Base-by-base conservation (phyloP, 2,888 invertebrate genomes). In the Vanessa cardui region DNA sequence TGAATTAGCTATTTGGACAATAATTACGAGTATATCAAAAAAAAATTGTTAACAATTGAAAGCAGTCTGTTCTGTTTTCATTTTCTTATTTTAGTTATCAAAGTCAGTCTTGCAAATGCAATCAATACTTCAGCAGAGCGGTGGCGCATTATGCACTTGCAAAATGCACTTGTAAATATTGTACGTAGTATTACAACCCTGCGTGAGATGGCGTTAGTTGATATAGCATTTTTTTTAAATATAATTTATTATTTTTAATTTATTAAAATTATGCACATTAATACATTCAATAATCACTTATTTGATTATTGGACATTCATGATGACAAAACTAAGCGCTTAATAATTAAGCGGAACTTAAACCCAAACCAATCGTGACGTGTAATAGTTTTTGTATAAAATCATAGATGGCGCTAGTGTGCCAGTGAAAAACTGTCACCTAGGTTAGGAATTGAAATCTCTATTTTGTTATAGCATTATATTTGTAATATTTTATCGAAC, bases 121-220 rank as follows among this genome's bases (percentile, higher is more conserved):
- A 64, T 64, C 64, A 70, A 52, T 54, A 60, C 18, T 46, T 58
- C 58, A 50, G 68, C 73, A 76, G 76, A 49, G 52, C 20, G 47
- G 44, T 45, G 80, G 80, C 81, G 82, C 78, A 80, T 52, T 60
- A 74, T 85, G 83, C 85, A 85, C 54, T 74, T 71, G 66, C 64
- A 50, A 73, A 75, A 63, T 85, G 84, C 86, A 85, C 68, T 79
- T 77, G 77, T 78, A 71, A 80, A 75, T 69, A 68, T 26, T 58
- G 45, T 20, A 69, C 66, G 73, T 73, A 83, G 78, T 88, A 76
- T 74, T 1, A 60, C 45, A 72, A 72, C 90, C 90, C 87, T 78
- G 54, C 64, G 70, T 80, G n/a, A 90, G 90, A 89, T 89, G 90
- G 87, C 89, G 83, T 69, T 80, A 70, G 18, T 9, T 16, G 21